These are phyloP conservation scores for Plectus sambesii DNA, from an alignment of 1,140 invertebrate genomes.

Conservation along the genomic window DNA sequence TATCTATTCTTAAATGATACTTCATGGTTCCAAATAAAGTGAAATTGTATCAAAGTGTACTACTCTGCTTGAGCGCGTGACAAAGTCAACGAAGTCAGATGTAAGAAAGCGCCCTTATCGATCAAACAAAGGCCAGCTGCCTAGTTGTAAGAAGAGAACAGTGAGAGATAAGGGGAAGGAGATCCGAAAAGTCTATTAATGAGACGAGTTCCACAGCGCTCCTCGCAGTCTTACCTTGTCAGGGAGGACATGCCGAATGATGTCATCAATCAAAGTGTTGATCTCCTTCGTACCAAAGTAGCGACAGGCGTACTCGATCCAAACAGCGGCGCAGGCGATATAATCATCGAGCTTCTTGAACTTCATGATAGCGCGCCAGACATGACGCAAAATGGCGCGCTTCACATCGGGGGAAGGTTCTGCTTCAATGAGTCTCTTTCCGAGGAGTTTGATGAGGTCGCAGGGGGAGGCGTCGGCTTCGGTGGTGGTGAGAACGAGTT, in stretches of 20 bases:
- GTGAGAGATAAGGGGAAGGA: too few relatives aligned
- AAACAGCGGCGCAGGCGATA: constrained; percentile 62
- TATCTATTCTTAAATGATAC: too few relatives aligned
- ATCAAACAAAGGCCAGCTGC: too few relatives aligned
- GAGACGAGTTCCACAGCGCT: too few relatives aligned
- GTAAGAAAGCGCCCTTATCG: too few relatives aligned
- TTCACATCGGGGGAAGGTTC: constrained; percentile 11
- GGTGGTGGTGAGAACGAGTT: constrained; percentile 9
- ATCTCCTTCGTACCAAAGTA: constrained; percentile 70
- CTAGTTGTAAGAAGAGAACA: too few relatives aligned
- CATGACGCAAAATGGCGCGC: constrained; percentile 2
- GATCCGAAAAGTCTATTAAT: too few relatives aligned
- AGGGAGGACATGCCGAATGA: constrained; percentile 64
- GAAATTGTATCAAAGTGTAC: too few relatives aligned
- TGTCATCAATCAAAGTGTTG: constrained; percentile 69
- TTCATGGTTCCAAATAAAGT: too few relatives aligned
- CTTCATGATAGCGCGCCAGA: constrained; percentile 14
- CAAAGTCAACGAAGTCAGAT: too few relatives aligned
- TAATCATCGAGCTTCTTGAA: constrained; percentile 44
- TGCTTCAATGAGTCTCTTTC: constrained; percentile 10
- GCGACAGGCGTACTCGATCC: constrained; percentile 73
- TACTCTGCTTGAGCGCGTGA: too few relatives aligned
- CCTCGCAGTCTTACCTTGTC: constrained; percentile 32
- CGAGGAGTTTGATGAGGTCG: constrained; percentile 8
- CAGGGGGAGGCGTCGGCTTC: constrained; percentile 5